Conservation (phyloP, 2,113 vertebrate genomes). For the Clarias gariepinus region DNA sequence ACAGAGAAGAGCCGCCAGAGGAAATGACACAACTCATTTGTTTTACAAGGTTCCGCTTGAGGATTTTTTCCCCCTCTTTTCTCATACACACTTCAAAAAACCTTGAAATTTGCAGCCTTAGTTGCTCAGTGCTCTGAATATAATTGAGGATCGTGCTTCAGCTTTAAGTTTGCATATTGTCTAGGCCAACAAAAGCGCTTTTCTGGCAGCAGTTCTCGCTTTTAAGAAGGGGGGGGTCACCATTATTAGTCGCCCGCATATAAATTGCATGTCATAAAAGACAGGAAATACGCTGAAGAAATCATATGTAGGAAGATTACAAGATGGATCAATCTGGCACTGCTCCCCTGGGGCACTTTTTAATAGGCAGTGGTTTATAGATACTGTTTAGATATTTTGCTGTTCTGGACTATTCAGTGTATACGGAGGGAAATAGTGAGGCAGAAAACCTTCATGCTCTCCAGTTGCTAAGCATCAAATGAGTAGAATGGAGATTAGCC, state of each 20-base stretch:
- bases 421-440: not conserved
- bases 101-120: slow-evolving; percentile 36
- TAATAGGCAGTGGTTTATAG: not conserved
- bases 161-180: not conserved
- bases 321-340: not conserved
- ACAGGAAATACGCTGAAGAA: not conserved
- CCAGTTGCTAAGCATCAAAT: not conserved
- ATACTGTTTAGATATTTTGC: not conserved
- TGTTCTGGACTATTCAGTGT: not conserved
- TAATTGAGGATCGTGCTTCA: slow-evolving; percentile 20
- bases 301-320: not conserved
- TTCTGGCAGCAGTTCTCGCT: not conserved
- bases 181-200: not conserved
- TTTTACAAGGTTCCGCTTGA: slow-evolving; percentile 75
- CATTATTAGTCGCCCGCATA: not conserved
- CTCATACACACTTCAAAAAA: slow-evolving; percentile 38
- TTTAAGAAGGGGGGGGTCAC: not conserved
- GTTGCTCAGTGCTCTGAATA: slow-evolving; percentile 7
- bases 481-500: slow-evolving; percentile 9
- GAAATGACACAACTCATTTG: slow-evolving; percentile 75
- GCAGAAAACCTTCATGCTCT: not conserved
- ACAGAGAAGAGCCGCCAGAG: slow-evolving; percentile 69
- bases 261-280: not conserved
- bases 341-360: not conserved
- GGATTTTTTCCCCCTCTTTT: slow-evolving; percentile 52